Percentiles rank a stretch among this genome's conserved stretches.
Evolutionary conservation across 1,140 invertebrate genomes (phyloP).

Genomic region (Drosophila kanapiae): DNA sequence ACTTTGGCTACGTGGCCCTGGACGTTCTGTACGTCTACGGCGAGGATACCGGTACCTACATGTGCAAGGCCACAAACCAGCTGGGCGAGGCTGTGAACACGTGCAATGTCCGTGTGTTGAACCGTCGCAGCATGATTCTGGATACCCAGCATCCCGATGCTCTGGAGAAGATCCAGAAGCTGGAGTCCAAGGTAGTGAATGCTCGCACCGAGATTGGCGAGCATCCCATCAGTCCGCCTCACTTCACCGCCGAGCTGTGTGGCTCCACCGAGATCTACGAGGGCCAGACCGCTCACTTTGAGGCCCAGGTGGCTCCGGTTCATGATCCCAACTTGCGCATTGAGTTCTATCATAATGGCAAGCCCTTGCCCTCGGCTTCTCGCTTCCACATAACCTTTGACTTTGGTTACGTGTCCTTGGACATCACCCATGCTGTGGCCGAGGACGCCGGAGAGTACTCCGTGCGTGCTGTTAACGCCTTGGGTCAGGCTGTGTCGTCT

Average conservation of each 20-base stretch:
- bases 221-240: constrained; percentile 91
- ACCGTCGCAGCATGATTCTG: constrained; percentile 93
- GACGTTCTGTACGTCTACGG: constrained; percentile 97
- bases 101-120: constrained; percentile 93
- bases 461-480: constrained; percentile 94
- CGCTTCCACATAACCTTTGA: constrained; percentile 97
- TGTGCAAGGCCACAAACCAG: constrained; percentile 96
- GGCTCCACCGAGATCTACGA: constrained; percentile 94
- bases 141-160: constrained; percentile 97
- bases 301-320: constrained; percentile 95
- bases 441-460: constrained; percentile 98
- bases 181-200: constrained; percentile 93
- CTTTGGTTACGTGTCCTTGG: constrained; percentile 97
- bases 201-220: constrained; percentile 93
- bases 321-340: constrained; percentile 96
- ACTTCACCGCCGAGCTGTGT: constrained; percentile 92
- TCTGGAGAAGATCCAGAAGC: constrained; percentile 94
- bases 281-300: constrained; percentile 95
- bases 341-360: constrained; percentile 96
- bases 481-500: constrained; percentile 94
- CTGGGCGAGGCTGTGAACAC: constrained; percentile 97
- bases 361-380: constrained; percentile 93
- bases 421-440: constrained; percentile 94
- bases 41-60: constrained; percentile 97
- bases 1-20: constrained; percentile 97